These are phyloP conservation scores for Phalacrocorax brasilianus DNA, from an alignment of 2,113 vertebrate genomes.

Conservation along the genomic window DNA sequence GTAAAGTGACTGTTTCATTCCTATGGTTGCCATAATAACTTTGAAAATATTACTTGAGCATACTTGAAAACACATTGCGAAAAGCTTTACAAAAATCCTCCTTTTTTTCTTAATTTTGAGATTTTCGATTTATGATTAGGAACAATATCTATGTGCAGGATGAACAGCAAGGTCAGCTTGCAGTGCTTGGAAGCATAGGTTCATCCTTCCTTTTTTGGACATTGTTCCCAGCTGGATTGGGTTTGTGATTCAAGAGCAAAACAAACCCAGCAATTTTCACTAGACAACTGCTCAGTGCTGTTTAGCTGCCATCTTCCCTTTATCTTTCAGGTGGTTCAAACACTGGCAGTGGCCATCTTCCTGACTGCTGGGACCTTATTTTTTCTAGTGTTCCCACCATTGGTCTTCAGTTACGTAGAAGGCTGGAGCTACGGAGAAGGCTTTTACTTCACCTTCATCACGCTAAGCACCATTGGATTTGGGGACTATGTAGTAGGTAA, in stretches of 20 bases:
- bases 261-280: not conserved
- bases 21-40: not conserved
- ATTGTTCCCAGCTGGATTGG: not conserved
- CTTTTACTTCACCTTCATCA: conserved; percentile 87
- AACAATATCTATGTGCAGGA: not conserved
- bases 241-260: not conserved
- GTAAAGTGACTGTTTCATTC: not conserved
- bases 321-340: conserved; percentile 73
- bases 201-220: not conserved
- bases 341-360: conserved; percentile 79
- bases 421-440: conserved; percentile 83
- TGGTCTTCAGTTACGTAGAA: conserved; percentile 89
- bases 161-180: not conserved
- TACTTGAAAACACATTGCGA: not conserved
- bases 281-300: not conserved
- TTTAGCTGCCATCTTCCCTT: not conserved
- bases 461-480: conserved; percentile 86
- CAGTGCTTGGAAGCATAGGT: not conserved
- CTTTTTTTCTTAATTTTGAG: not conserved
- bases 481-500: conserved; percentile 86
- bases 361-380: conserved; percentile 81
- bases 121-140: not conserved
- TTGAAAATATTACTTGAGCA: not conserved
- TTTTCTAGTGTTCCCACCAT: conserved; percentile 84
- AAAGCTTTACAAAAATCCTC: not conserved